Percentiles rank a stretch among this genome's conserved stretches.
phyloP scores from a whole-genome alignment of 2,113 vertebrate genomes.

The Oenanthe melanoleuca region DNA sequence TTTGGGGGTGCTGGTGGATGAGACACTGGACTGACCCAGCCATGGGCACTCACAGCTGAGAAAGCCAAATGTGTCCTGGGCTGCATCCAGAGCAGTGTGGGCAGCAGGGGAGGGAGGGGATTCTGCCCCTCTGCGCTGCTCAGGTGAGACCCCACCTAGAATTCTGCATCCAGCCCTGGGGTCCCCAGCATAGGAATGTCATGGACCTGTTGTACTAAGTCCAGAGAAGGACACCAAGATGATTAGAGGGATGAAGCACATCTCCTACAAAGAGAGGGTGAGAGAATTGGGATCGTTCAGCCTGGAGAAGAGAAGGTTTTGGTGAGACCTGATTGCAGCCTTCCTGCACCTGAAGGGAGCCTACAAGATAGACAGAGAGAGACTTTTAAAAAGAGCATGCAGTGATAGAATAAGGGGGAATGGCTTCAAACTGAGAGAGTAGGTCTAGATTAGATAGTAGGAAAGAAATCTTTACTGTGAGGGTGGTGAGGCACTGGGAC shows the following conservation, averaged over 20 bases:
- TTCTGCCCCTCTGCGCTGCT: background rate
- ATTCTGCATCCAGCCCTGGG: background rate
- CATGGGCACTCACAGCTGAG: no score
- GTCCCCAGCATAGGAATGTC: background rate
- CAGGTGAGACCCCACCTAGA: background rate
- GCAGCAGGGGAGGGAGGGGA: background rate
- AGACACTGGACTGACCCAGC: background rate
- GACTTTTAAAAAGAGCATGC: background rate
- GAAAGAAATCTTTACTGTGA: background rate
- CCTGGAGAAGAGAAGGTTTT: background rate
- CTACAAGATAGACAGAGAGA: background rate
- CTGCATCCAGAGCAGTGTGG: fast-evolving
- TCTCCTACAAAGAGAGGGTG: background rate
- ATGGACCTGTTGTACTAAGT: background rate
- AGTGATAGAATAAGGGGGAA: background rate
- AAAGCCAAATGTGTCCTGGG: fast-evolving
- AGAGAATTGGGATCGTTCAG: background rate
- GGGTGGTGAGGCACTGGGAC: background rate
- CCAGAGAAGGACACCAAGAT: background rate
- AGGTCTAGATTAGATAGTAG: background rate
- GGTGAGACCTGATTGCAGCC: background rate
- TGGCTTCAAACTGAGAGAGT: background rate
- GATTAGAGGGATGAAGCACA: background rate
- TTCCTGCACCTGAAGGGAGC: background rate
- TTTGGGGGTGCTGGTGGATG: background rate